A percentile compares a stretch with the other conserved stretches of the same genome.
Conservation (phyloP, 2,888 invertebrate species). For the Cheilosia soror region DNA sequence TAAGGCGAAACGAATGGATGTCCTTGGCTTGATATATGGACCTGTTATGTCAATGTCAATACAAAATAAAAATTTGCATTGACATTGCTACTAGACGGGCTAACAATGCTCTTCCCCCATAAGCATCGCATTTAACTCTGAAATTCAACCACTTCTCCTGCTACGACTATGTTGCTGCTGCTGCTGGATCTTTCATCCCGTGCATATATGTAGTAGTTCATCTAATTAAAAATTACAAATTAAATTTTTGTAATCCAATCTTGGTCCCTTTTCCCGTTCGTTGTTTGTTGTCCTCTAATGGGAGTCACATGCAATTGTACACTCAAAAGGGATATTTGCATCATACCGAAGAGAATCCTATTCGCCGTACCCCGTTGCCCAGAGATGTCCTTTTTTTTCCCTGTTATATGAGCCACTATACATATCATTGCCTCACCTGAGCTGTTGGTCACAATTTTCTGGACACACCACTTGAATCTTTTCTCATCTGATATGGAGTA, state of each 20-base stretch:
- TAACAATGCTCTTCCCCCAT: no score
- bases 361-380: constrained; percentile 16
- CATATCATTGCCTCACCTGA: constrained; percentile 34
- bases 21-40: no score
- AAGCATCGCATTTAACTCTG: no score
- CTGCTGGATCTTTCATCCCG: neutral
- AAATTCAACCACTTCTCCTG: no score
- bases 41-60: no score
- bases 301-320: constrained; percentile 43
- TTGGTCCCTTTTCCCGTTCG: constrained; percentile 9
- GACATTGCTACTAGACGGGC: no score
- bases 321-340: constrained; percentile 54
- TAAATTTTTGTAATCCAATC: constrained; percentile 66
- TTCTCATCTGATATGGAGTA: constrained; percentile 32
- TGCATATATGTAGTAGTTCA: constrained; percentile 7
- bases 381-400: constrained; percentile 27
- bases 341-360: constrained; percentile 31
- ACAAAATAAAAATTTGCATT: no score
- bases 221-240: constrained; percentile 64
- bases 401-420: constrained; percentile 17
- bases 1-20: no score
- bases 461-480: constrained; percentile 56
- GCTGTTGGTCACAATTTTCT: constrained; percentile 45
- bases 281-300: neutral
- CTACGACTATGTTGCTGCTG: neutral